Evolutionary conservation across 2,797 vertebrate genomes (phyloP).

Genomic region (Arremon brunneinucha): DNA sequence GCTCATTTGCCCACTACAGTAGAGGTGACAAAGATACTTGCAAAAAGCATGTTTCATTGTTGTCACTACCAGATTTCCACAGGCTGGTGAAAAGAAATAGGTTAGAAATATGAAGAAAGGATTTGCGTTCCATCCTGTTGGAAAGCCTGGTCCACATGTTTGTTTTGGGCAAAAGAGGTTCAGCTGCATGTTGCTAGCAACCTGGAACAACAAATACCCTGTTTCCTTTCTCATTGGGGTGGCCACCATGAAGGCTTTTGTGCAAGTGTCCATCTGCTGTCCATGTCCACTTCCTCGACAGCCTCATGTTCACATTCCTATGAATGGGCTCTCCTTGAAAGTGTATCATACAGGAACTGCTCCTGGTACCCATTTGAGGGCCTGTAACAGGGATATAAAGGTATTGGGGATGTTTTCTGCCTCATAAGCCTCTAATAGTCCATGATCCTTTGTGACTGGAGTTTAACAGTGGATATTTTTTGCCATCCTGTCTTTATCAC

Average conservation of each 20-base stretch:
- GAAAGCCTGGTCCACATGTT: background rate
- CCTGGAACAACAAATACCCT: background rate
- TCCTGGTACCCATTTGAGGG: background rate
- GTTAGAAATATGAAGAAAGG: background rate
- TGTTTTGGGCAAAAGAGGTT: background rate
- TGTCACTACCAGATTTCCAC: background rate
- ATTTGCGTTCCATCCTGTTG: background rate
- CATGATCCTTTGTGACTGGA: background rate
- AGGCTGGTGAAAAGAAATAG: background rate
- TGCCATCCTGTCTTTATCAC: background rate
- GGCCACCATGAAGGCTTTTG: background rate
- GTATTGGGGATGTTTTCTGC: background rate
- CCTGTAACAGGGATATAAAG: background rate
- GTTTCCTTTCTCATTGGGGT: background rate
- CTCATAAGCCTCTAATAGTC: background rate
- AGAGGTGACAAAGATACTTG: background rate
- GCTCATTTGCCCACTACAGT: background rate
- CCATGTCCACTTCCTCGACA: background rate
- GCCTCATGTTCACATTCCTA: background rate
- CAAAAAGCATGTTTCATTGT: background rate
- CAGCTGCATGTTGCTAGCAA: background rate
- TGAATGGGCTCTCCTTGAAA: background rate
- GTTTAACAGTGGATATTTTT: background rate
- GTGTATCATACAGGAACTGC: rapidly evolving
- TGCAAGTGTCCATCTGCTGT: background rate